A percentile compares a stretch with the other conserved stretches of the same genome.
These are phyloP conservation scores for Fulmarus glacialis DNA, from an alignment of 2,113 vertebrate genomes.

Conservation along the genomic window DNA sequence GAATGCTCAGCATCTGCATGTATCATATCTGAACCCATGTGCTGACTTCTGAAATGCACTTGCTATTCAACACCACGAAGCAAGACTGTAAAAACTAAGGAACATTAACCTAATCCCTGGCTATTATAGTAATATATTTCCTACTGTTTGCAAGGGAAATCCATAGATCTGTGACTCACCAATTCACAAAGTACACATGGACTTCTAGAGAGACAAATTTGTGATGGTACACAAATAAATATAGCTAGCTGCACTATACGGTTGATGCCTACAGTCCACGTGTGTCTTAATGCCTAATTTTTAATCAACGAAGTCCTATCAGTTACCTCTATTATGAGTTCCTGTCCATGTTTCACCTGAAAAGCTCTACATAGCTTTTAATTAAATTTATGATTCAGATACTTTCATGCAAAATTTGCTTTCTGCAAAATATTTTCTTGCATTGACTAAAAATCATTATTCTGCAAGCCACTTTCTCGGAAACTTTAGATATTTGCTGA, in stretches of 20 bases:
- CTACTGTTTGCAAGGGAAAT: not conserved
- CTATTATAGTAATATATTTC: not conserved
- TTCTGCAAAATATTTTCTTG: not conserved
- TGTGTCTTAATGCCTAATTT: not conserved
- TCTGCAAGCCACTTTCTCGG: not conserved
- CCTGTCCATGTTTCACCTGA: not conserved
- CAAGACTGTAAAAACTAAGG: not conserved
- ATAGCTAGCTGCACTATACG: not conserved
- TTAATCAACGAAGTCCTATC: not conserved
- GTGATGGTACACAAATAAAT: not conserved
- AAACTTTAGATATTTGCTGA: not conserved
- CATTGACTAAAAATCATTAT: not conserved
- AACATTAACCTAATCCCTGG: not conserved
- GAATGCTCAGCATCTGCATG: not conserved
- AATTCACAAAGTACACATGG: not conserved
- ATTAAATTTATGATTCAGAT: not conserved
- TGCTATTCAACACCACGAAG: not conserved
- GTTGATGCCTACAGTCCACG: not conserved
- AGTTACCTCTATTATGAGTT: not conserved
- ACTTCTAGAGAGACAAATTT: not conserved
- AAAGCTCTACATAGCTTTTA: not conserved
- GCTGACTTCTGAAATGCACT: not conserved
- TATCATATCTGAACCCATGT: not conserved
- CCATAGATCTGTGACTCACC: not conserved
- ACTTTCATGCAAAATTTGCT: not conserved